These are phyloP conservation scores for Callopanchax toddi DNA, from an alignment of 2,113 vertebrate species.

Conservation along the genomic window DNA sequence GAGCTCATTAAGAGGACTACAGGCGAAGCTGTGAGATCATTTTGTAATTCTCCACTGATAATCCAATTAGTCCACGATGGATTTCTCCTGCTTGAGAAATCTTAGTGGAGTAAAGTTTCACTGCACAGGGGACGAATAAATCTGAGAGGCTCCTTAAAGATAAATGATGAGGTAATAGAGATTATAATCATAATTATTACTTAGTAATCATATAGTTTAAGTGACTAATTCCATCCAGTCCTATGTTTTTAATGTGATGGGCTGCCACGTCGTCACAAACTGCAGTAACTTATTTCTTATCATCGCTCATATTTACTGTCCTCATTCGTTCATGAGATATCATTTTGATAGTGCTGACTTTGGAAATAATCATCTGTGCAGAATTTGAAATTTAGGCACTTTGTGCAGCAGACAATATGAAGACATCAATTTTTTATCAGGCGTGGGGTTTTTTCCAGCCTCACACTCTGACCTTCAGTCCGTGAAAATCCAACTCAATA, in stretches of 20 bases:
- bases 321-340: constrained; percentile 22
- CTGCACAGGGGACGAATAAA: constrained; percentile 55
- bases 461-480: constrained; percentile 79
- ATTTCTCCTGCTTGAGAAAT: constrained; percentile 58
- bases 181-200: constrained; percentile 51
- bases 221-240: constrained; percentile 20
- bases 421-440: constrained; percentile 84
- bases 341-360: constrained; percentile 44
- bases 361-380: constrained; percentile 54
- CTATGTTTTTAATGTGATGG: constrained; percentile 8
- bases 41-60: constrained; percentile 67
- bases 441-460: constrained; percentile 44
- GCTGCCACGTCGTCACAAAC: constrained; percentile 7
- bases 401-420: constrained; percentile 72
- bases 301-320: constrained; percentile 11
- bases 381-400: constrained; percentile 64
- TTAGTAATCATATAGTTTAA: constrained; percentile 50
- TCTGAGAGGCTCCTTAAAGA: constrained; percentile 66
- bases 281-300: constrained; percentile 7
- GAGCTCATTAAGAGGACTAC: constrained; percentile 71
- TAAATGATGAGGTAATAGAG: constrained; percentile 56
- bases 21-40: constrained; percentile 60
- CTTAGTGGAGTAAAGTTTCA: constrained; percentile 71
- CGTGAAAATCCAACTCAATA: constrained; percentile 81
- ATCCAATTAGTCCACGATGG: constrained; percentile 74